A percentile compares a stretch with the other conserved stretches of the same genome.
Evolutionary conservation across 2,888 invertebrate genomes (phyloP).

Genomic region (Acrocyrtus sp.): DNA sequence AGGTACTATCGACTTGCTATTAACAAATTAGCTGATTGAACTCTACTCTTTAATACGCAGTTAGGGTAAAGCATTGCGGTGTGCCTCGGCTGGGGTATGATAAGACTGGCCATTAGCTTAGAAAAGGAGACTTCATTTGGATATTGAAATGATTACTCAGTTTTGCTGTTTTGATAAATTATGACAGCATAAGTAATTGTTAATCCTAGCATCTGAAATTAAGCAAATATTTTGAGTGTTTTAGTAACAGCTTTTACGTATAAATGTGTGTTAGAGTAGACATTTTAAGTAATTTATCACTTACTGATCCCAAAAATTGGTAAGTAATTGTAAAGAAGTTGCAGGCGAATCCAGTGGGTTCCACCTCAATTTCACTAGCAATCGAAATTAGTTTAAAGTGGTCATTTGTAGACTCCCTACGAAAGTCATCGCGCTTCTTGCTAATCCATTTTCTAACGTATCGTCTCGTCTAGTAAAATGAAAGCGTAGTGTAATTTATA

Average conservation of each 20-base stretch:
- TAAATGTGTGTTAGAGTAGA: background rate
- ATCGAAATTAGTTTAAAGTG: background rate
- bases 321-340: background rate
- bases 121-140: background rate
- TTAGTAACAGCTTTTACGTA: background rate
- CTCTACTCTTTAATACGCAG: background rate
- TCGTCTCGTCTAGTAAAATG: background rate
- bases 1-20: background rate
- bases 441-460: background rate
- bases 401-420: background rate
- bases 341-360: constrained; percentile 2
- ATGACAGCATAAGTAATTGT: background rate
- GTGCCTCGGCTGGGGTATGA: background rate
- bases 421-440: background rate
- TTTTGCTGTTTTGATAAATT: background rate
- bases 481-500: background rate
- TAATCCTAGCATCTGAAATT: constrained; percentile 3
- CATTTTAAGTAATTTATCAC: background rate
- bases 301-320: background rate
- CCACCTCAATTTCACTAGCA: constrained; percentile 4
- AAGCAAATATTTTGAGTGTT: background rate
- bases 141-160: background rate
- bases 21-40: too few species aligned
- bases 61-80: background rate
- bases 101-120: background rate